Evolutionary conservation across 2,888 invertebrate genomes (phyloP).

Genomic region (Harpalus rubripes): DNA sequence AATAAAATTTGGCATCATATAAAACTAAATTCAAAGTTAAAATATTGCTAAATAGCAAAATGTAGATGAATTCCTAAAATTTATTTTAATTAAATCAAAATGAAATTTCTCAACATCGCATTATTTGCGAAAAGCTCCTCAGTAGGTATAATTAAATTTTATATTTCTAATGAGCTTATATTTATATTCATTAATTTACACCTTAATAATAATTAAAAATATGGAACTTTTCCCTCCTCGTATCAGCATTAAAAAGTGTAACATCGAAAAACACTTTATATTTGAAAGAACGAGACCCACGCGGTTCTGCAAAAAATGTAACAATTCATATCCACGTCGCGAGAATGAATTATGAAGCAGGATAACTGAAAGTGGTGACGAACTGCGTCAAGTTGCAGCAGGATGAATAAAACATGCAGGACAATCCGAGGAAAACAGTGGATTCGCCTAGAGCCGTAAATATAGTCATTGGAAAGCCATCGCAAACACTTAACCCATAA

Average conservation of each 20-base stretch:
- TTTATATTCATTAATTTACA: background rate
- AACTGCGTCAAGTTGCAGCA: constrained; percentile 60
- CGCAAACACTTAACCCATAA: background rate
- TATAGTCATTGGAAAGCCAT: background rate
- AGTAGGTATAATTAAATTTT: background rate
- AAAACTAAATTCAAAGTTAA: background rate
- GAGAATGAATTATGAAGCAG: constrained; percentile 65
- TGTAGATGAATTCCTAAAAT: background rate
- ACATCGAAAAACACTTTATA: constrained; percentile 52
- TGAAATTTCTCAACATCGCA: background rate
- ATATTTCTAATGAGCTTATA: background rate
- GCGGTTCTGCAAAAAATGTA: constrained; percentile 18
- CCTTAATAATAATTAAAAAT: constrained; percentile 1
- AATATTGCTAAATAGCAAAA: background rate
- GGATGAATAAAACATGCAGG: constrained; percentile 63
- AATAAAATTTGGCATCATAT: no score
- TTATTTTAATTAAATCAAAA: background rate
- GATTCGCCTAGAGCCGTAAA: background rate
- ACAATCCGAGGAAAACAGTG: constrained; percentile 45
- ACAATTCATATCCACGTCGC: constrained; percentile 36
- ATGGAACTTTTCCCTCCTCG: background rate
- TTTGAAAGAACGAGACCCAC: constrained; percentile 14
- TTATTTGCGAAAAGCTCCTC: background rate
- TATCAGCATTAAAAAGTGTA: background rate
- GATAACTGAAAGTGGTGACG: constrained; percentile 65